Percentiles rank a stretch among this genome's conserved stretches.
Evolutionary conservation across 2,888 invertebrate genomes (phyloP).

Genomic region (Sinodicranocentrus sp.): DNA sequence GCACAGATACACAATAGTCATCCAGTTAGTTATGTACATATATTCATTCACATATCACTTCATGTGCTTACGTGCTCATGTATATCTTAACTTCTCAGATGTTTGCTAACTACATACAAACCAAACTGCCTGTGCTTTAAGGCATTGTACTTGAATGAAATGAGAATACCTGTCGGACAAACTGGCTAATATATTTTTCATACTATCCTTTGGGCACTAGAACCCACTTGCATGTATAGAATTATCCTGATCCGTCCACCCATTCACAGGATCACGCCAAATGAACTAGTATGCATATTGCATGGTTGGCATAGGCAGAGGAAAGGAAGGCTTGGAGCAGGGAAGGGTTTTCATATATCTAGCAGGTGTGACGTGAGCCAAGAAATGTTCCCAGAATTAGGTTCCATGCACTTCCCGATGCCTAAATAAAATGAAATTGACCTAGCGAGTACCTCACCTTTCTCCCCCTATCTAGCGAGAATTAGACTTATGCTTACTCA

Average conservation of each 20-base stretch:
- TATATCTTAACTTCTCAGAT: conserved; percentile 31
- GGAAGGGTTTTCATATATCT: no score
- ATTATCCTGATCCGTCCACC: background rate
- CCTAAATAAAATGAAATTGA: no score
- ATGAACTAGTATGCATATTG: no score
- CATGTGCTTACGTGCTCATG: conserved; percentile 5
- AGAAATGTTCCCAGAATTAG: no score
- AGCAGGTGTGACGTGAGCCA: no score
- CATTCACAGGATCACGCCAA: no score
- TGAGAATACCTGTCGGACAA: conserved; percentile 51
- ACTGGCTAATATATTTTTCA: conserved; percentile 29
- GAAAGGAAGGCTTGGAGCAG: no score
- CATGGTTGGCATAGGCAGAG: no score
- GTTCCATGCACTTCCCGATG: no score
- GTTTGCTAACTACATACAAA: conserved; percentile 31
- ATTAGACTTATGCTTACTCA: no score
- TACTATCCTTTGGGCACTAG: background rate
- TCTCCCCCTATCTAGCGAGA: no score
- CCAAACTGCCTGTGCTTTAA: conserved; percentile 12
- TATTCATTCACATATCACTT: conserved; percentile 8
- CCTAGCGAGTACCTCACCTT: no score
- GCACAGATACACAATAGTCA: conserved; percentile 6
- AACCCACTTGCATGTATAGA: background rate
- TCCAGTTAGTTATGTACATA: conserved; percentile 25
- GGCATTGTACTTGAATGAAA: conserved; percentile 55